Percentiles rank a stretch among this genome's conserved stretches.
These are phyloP conservation scores for Motacilla alba DNA, from an alignment of 2,113 vertebrate genomes.

Conservation along the genomic window DNA sequence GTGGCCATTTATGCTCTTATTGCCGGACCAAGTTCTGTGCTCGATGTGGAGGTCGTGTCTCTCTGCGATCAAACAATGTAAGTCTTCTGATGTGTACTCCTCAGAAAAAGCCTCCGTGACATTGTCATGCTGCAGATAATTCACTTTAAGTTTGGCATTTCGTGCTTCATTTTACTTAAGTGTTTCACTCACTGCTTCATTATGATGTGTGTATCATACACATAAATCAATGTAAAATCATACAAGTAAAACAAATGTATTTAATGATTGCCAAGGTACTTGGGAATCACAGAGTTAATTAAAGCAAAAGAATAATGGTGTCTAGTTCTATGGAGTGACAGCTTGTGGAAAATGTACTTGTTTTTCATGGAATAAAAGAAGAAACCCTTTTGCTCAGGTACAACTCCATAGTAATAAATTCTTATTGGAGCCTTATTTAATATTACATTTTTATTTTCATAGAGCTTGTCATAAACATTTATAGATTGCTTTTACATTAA, in stretches of 20 bases:
- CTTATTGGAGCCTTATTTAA: not conserved
- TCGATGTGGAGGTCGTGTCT: slow-evolving; percentile 94
- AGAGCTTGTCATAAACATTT: not conserved
- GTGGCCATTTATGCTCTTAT: slow-evolving; percentile 96
- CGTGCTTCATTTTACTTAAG: not conserved
- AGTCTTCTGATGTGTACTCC: slow-evolving; percentile 62
- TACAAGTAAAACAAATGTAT: not conserved
- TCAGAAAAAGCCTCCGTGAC: not conserved
- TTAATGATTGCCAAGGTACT: not conserved
- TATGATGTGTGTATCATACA: not conserved
- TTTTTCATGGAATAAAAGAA: not conserved
- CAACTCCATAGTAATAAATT: not conserved
- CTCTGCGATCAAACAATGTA: slow-evolving; percentile 96
- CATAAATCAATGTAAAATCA: not conserved
- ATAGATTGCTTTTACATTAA: not conserved
- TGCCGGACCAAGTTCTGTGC: slow-evolving; percentile 98
- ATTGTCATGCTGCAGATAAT: not conserved
- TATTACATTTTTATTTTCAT: not conserved
- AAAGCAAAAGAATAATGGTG: not conserved
- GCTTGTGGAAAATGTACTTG: not conserved
- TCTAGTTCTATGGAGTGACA: not conserved
- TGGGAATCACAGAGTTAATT: not conserved
- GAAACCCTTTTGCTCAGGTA: not conserved
- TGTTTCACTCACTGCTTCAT: not conserved
- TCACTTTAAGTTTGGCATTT: not conserved